Percentiles rank a stretch among this genome's conserved stretches.
Conservation (phyloP, 1,140 invertebrate species). For the Lordiphosa collinella region DNA sequence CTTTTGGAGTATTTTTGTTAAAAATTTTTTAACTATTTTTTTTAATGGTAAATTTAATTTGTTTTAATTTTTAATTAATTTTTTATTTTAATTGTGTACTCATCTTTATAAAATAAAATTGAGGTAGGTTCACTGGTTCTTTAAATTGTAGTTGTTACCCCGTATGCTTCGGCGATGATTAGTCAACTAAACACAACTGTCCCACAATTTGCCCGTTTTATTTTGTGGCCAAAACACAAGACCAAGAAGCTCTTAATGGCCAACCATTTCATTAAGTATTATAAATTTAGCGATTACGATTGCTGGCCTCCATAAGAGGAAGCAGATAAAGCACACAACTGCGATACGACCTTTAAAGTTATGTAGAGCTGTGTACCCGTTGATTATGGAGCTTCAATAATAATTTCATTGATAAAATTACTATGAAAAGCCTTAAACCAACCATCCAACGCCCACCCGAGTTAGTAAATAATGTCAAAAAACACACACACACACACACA, state of each 20-base stretch:
- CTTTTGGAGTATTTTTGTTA: no score
- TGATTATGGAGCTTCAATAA: slow-evolving; percentile 29
- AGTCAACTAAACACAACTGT: slow-evolving; percentile 25
- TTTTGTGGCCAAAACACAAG: slow-evolving; percentile 22
- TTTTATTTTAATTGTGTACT: no score
- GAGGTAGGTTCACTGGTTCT: neutral
- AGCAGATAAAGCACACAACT: slow-evolving; percentile 14
- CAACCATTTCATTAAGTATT: slow-evolving; percentile 34
- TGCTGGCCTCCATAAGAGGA: slow-evolving; percentile 11
- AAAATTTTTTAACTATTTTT: no score
- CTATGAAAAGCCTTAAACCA: slow-evolving; percentile 41
- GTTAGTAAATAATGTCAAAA: slow-evolving; percentile 18
- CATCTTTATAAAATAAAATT: neutral
- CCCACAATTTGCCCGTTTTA: neutral
- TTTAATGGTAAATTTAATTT: no score
- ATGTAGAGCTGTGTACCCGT: slow-evolving; percentile 1
- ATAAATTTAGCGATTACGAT: slow-evolving; percentile 57
- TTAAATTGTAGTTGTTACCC: no score
- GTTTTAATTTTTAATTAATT: no score
- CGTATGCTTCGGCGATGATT: slow-evolving; percentile 7
- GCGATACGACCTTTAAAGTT: slow-evolving; percentile 16
- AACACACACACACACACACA: slow-evolving; percentile 5
- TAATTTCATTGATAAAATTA: slow-evolving; percentile 70
- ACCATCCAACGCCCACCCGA: slow-evolving; percentile 8
- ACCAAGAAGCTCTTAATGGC: slow-evolving; percentile 7